These are phyloP conservation scores for Monodelphis domestica DNA, from an alignment of 2,797 vertebrate genomes.

Conservation along the genomic window DNA sequence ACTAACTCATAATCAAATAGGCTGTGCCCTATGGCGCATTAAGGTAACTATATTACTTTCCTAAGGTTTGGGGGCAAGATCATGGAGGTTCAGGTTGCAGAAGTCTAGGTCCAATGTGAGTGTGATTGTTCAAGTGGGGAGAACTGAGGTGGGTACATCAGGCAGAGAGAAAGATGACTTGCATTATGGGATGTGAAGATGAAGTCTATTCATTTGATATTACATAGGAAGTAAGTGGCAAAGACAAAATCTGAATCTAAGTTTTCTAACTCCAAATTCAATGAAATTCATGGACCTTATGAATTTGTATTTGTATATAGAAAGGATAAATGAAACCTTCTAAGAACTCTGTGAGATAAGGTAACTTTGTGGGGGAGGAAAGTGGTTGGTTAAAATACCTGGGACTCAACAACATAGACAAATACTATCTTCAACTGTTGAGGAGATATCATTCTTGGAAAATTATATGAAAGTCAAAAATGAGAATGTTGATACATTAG, in stretches of 20 bases:
- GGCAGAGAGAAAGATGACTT: no score
- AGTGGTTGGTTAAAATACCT: neutral
- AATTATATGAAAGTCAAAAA: neutral
- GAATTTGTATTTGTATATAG: neutral
- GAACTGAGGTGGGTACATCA: no score
- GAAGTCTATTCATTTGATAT: no score
- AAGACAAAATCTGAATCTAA: neutral
- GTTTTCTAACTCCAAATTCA: neutral
- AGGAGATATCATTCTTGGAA: neutral
- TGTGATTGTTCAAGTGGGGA: no score
- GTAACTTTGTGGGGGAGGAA: neutral
- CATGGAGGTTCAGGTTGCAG: no score
- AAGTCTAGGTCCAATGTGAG: no score
- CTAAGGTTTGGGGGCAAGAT: neutral
- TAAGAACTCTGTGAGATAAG: neutral
- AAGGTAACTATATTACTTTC: neutral
- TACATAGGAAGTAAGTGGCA: neutral
- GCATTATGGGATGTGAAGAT: no score
- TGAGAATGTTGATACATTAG: neutral
- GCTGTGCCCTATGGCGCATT: no score
- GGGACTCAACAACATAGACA: neutral
- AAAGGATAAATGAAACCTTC: neutral
- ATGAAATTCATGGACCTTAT: neutral
- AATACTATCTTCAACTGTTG: neutral
- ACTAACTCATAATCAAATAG: no score